phyloP scores from a whole-genome alignment of 1,140 invertebrate species.

The Globodera ellingtonae region DNA sequence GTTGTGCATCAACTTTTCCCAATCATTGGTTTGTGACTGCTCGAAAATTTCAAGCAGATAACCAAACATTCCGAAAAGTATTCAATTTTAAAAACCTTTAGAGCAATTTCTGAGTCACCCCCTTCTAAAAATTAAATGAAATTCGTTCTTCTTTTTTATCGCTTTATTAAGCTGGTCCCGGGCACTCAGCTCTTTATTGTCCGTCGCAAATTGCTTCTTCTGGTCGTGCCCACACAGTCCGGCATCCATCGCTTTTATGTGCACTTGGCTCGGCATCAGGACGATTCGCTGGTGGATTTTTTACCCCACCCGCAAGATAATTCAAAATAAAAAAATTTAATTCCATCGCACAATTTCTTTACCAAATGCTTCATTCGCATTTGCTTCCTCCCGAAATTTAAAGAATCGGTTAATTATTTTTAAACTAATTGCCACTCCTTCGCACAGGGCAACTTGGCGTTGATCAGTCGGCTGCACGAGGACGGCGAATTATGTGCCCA shows the following conservation, averaged over 20 bases:
- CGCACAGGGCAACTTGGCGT: conserved; percentile 7
- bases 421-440: too few relatives aligned
- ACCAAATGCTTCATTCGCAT: too few relatives aligned
- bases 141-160: neutral
- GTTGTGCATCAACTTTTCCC: conserved; percentile 31
- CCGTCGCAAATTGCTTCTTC: conserved; percentile 14
- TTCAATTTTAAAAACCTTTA: too few relatives aligned
- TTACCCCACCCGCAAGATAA: neutral
- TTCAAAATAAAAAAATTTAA: neutral
- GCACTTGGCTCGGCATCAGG: conserved; percentile 14
- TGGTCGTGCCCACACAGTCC: conserved; percentile 34
- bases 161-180: conserved; percentile 3
- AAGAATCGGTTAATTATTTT: too few relatives aligned
- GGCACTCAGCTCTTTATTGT: conserved; percentile 18
- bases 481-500: conserved; percentile 1
- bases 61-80: too few relatives aligned
- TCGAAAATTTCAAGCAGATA: too few relatives aligned
- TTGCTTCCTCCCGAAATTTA: too few relatives aligned
- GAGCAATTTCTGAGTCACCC: too few relatives aligned
- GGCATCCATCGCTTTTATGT: conserved; percentile 31
- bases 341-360: neutral
- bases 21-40: neutral
- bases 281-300: conserved; percentile 21
- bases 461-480: conserved; percentile 20
- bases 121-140: too few relatives aligned